Conservation (phyloP, 2,113 vertebrate genomes). For the Oncorhynchus clarkii region DNA sequence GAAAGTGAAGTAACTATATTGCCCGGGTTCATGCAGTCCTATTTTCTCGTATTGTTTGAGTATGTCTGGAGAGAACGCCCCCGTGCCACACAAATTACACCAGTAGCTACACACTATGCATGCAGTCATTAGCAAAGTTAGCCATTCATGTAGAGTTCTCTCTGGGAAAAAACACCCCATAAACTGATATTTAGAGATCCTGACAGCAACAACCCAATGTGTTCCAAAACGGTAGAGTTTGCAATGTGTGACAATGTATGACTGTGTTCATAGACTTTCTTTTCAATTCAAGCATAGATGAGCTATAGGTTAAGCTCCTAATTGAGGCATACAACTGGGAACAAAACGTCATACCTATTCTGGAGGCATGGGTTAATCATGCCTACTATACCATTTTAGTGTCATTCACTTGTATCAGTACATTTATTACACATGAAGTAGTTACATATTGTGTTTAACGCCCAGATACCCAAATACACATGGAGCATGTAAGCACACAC, state of each 20-base stretch:
- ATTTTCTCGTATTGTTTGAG: slow-evolving; percentile 81
- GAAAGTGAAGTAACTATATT: slow-evolving; percentile 61
- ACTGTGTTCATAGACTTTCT: no score
- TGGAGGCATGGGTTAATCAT: no score
- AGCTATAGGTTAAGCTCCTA: no score
- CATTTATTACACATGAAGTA: no score
- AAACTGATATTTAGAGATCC: slow-evolving; percentile 55
- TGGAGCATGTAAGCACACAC: no score
- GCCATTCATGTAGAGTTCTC: slow-evolving; percentile 79
- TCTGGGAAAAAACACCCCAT: slow-evolving; percentile 64
- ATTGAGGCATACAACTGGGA: no score
- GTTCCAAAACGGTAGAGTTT: slow-evolving; percentile 11
- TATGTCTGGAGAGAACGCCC: slow-evolving; percentile 86
- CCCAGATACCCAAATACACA: no score
- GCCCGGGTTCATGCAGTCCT: slow-evolving; percentile 81
- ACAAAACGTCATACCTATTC: no score
- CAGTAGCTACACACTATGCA: slow-evolving; percentile 83
- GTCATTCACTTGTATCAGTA: no score
- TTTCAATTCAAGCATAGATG: no score
- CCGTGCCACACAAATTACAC: slow-evolving; percentile 83
- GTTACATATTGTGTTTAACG: no score
- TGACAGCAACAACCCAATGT: slow-evolving; percentile 34
- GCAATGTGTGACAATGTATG: neutral
- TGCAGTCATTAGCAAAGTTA: slow-evolving; percentile 86
- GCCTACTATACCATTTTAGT: no score